Evolutionary conservation across 1,140 invertebrate genomes (phyloP).

Genomic region (Cyclina sinensis): DNA sequence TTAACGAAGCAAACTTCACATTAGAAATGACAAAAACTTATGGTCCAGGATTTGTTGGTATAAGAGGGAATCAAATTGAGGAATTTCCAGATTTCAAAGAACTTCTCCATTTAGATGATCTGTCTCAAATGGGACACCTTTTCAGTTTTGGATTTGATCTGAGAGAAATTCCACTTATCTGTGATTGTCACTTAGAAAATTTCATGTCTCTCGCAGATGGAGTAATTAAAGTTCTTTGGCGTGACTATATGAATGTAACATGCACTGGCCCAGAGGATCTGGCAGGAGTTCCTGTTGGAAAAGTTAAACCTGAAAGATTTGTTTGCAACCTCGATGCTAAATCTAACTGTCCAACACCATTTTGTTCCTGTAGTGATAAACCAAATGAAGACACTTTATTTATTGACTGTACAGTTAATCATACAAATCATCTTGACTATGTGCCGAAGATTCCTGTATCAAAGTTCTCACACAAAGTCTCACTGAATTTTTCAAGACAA

Average conservation of each 20-base stretch:
- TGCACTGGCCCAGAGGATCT: slow-evolving; percentile 12
- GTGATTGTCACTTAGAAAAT: slow-evolving; percentile 43
- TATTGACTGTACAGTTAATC: slow-evolving; percentile 7
- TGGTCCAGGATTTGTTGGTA: slow-evolving; percentile 43
- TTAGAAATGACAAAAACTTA: slow-evolving; percentile 31
- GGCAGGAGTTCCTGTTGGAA: neutral
- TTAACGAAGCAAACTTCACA: slow-evolving; percentile 13
- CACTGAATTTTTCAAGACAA: slow-evolving; percentile 18
- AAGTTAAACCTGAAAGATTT: neutral
- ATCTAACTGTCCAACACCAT: neutral
- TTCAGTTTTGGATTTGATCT: slow-evolving; percentile 31
- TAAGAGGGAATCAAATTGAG: slow-evolving; percentile 3
- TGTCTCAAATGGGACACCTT: slow-evolving; percentile 30
- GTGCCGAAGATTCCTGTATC: slow-evolving; percentile 27
- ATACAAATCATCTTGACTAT: neutral
- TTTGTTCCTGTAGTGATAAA: slow-evolving; percentile 27
- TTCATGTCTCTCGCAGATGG: neutral
- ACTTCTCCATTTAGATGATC: slow-evolving; percentile 6
- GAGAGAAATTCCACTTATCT: neutral
- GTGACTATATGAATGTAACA: neutral
- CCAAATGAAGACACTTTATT: slow-evolving; percentile 13
- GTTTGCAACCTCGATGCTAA: neutral
- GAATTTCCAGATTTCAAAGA: slow-evolving; percentile 40
- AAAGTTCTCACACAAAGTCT: neutral
- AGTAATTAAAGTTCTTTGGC: neutral